Base-by-base conservation (phyloP, 64 coral and sea anemone genomes). In the Montipora cactus region DNA sequence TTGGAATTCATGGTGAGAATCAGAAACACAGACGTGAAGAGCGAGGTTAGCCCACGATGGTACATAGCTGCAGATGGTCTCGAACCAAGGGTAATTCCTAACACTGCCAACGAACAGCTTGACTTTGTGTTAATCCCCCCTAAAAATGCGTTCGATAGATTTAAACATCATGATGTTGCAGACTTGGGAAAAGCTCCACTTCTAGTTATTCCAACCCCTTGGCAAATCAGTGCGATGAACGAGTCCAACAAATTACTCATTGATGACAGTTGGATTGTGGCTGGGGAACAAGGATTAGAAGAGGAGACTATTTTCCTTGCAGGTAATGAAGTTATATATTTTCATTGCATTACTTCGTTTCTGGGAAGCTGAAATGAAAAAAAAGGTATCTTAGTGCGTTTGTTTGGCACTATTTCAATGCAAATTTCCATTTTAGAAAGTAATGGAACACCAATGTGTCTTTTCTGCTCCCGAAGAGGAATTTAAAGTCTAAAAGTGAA, bases 51-150 rank as follows among this genome's bases (percentile, higher is more conserved):
- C 72, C 91, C 91, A 0, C 78, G 87, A 71, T 93, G 91, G 91
- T 93, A 93, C 62, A 66, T 93, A 49, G 51, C 91, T 68, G 75
- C 83, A 71, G 91, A 88, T 16, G 20, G 81, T 22, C 47, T 93
- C 6, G 74, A 93, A 78, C 58, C 91, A 10, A 84, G 83, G 22
- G 71, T 49, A 18, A 88, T 93, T 51, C 72, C 91, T n/a, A 93
- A 87, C 64, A 93, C 91, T 10, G 91, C 91, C 23, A 74, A 14
- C 21, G 91, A 93, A 59, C 69, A 74, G 14, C 67, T 93, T 10
- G 59, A 64, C 81, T 93, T 93, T 59, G 91, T 93, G 19, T 62
- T 84, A 49, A 47, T 69, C 52, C 85, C 87, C 37, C 70, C 47
- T 2, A 71, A 28, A 13, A 84, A 78, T 2, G 25, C 91, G 7